These are phyloP conservation scores for Albula glossodonta DNA, from an alignment of 2,113 vertebrate genomes.

Conservation along the genomic window DNA sequence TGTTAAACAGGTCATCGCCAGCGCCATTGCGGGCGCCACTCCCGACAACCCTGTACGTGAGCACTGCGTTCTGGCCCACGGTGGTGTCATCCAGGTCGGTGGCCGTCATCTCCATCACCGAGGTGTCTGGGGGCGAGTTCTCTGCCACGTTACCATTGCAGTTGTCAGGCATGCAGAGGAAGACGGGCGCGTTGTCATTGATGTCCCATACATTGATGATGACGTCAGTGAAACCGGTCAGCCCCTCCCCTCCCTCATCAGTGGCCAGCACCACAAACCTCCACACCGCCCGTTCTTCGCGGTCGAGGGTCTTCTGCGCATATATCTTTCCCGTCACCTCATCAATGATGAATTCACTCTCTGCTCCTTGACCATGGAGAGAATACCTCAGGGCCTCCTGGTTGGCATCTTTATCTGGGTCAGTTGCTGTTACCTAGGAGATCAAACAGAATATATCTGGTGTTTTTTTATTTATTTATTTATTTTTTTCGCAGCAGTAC, in stretches of 20 bases:
- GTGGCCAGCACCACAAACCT: constrained; percentile 86
- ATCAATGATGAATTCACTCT: constrained; percentile 82
- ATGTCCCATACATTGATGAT: constrained; percentile 88
- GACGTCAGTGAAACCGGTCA: constrained; percentile 87
- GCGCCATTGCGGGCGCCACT: constrained; percentile 60
- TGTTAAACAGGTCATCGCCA: constrained; percentile 71
- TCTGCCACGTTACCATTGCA: constrained; percentile 80
- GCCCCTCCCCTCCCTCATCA: constrained; percentile 85
- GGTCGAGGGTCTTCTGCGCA: constrained; percentile 76
- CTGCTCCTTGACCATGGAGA: constrained; percentile 83
- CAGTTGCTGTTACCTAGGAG: constrained; percentile 79
- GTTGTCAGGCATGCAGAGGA: constrained; percentile 74
- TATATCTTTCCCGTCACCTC: constrained; percentile 84
- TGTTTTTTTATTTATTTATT: constrained; percentile 16
- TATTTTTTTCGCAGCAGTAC: background rate
- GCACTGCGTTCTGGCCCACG: constrained; percentile 80
- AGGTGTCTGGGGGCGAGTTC: constrained; percentile 73
- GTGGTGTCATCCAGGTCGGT: constrained; percentile 81
- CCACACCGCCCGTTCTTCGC: constrained; percentile 82
- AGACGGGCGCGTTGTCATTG: constrained; percentile 81
- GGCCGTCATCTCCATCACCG: constrained; percentile 85
- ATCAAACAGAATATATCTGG: constrained; percentile 44
- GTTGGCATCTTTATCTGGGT: constrained; percentile 80
- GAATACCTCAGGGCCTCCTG: constrained; percentile 83
- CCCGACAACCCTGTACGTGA: constrained; percentile 77